These are phyloP conservation scores for Scrobipalpa costella DNA, from an alignment of 2,888 invertebrate genomes.

Conservation along the genomic window DNA sequence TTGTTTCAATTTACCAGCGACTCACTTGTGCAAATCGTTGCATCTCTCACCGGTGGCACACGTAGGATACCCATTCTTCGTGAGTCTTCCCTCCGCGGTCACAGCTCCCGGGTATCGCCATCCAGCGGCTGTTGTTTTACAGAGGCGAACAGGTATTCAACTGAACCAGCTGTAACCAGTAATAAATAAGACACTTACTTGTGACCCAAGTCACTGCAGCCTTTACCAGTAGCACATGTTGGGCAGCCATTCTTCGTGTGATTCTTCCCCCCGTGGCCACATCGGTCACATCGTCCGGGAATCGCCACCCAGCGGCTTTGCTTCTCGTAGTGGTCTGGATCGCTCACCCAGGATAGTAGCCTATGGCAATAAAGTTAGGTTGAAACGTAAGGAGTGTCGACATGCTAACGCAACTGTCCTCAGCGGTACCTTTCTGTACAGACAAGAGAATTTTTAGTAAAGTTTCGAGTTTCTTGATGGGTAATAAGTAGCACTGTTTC, in stretches of 20 bases:
- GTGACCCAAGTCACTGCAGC: conserved; percentile 83
- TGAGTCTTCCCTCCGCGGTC: conserved; percentile 83
- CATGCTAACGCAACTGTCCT: no score
- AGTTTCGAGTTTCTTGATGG: no score
- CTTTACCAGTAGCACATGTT: conserved; percentile 81
- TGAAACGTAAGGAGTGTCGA: no score
- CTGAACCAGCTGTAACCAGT: background rate
- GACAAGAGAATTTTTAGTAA: no score
- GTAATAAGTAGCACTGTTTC: no score
- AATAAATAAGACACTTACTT: no score
- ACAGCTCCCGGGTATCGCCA: conserved; percentile 83
- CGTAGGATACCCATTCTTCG: conserved; percentile 83
- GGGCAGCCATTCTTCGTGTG: conserved; percentile 85
- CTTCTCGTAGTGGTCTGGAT: conserved; percentile 77
- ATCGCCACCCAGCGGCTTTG: conserved; percentile 77
- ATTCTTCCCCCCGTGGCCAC: conserved; percentile 86
- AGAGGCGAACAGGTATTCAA: no score
- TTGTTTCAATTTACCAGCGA: no score
- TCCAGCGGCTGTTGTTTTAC: conserved; percentile 77
- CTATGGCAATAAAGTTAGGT: conserved; percentile 50
- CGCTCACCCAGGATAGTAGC: conserved; percentile 83
- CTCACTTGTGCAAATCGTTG: conserved; percentile 82
- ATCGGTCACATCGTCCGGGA: conserved; percentile 84
- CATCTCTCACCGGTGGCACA: conserved; percentile 85
- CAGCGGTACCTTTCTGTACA: no score